These are phyloP conservation scores for Cryptus viduatorius DNA, from an alignment of 2,888 invertebrate species.

Conservation along the genomic window DNA sequence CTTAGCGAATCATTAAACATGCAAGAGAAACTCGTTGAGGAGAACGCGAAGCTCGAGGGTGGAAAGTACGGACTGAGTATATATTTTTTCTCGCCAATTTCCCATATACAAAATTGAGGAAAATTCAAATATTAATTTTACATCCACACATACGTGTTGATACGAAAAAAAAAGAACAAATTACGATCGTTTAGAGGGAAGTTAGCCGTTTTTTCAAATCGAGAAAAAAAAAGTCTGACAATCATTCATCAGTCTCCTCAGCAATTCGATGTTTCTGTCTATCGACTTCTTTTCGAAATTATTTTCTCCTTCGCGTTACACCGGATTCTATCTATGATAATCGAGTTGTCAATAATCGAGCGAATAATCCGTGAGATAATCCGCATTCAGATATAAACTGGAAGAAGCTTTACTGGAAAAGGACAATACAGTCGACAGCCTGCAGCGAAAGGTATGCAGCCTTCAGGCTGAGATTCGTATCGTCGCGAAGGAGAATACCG, in stretches of 20 bases:
- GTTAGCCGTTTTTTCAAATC: constrained; percentile 40
- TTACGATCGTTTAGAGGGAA: constrained; percentile 39
- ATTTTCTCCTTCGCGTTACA: constrained; percentile 6
- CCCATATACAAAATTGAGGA: background rate
- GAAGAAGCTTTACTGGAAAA: constrained; percentile 89
- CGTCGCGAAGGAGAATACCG: constrained; percentile 88
- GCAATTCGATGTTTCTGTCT: constrained; percentile 30
- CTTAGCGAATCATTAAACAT: constrained; percentile 89
- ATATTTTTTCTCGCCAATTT: background rate
- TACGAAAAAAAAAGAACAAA: constrained; percentile 3
- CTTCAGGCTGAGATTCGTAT: constrained; percentile 89
- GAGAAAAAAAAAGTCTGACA: constrained; percentile 50
- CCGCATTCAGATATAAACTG: constrained; percentile 86
- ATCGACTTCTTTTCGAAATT: constrained; percentile 31
- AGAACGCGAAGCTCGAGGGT: constrained; percentile 89
- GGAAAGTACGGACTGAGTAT: constrained; percentile 86
- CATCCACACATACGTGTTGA: background rate
- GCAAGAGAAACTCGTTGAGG: constrained; percentile 89
- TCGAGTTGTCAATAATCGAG: background rate
- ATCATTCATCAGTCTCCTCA: constrained; percentile 53
- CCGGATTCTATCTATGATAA: background rate
- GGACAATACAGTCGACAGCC: constrained; percentile 88
- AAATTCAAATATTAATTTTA: background rate
- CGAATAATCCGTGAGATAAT: background rate
- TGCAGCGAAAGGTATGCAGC: constrained; percentile 88